Evolutionary conservation across 2,113 vertebrate genomes (phyloP), one percentile per base, ranked within the genome.

Genomic region (Alethe castanea): DNA sequence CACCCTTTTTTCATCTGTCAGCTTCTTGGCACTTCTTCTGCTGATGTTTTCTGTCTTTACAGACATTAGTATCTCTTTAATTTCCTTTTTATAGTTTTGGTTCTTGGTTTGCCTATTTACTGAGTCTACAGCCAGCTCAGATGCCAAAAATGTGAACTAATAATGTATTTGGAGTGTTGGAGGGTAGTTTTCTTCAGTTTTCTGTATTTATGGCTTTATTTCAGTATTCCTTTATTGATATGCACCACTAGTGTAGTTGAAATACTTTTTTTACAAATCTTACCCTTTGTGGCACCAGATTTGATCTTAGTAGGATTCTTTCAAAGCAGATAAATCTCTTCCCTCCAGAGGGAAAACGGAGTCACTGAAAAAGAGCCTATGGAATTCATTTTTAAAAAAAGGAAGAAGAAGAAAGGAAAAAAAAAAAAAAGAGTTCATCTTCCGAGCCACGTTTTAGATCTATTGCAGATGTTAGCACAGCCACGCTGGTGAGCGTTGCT

Each of bases 251-350:
- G 47, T 71, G 76, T 74, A 91, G 82, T 4, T 53, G 73, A 91
- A 82, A 85, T 60, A 69, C 53, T 42, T 79, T 89, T 80, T 95
- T 80, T 78, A 83, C 87, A 82, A 90, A 52, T 65, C 74, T 87
- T 70, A n/a, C 71, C 71, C 67, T 92, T 80, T 92, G 70, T 91
- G 84, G 57, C 66, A 69, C 44, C 5, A 7, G 72, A 73, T 96
- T 92, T 96, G 71, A 92, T 96, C 93, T 73, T 94, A 50, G 89
- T 81, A 87, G 76, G 67, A 86, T 91, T 94, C 88, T 96, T 95
- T 92, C 71, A 91, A 85, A 88, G 79, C 47, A 64, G 79, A 96
- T 77, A 90, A 92, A 90, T 91, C 85, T 96, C 25, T 83, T 47
- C 36, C 9, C 66, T 77, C 81, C 84, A 59, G 65, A 91, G 91